Base-by-base conservation (phyloP, 2,888 invertebrate species). In the Caenorhabditis virilis region DNA sequence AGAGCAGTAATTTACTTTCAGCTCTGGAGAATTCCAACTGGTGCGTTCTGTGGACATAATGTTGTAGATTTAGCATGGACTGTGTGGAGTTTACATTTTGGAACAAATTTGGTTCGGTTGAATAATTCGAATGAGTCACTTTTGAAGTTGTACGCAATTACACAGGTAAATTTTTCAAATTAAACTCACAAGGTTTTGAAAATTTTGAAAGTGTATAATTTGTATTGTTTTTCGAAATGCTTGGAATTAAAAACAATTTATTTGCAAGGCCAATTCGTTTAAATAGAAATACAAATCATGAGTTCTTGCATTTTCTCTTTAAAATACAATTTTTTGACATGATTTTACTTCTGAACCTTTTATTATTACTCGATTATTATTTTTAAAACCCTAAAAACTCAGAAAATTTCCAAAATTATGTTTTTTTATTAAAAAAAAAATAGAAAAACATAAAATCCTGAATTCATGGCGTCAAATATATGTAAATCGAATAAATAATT, bases 11-110 rank as follows among this genome's bases (percentile, higher is more conserved):
- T 13, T 36, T 13, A 7, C 25, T 23, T 55, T 20, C 52, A 61
- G 48, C 20, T 79, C 23, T 81, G 81, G 81, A 68, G 78, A 9
- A 41, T 78, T 7, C 50, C 69, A 36, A 78, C 77, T 3, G 64
- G 68, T 42, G 65, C 72, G 9, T 77, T 82, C 35, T 69, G 78
- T 23, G 81, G 81, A 42, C 72, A 72, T 49, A 81, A 81, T 60
- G 20, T 78, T 15, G 22, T 78, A 26, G 67, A 80, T 9, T 54
- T 78, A 20, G 39, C 58, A 7, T 78, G 75, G 78, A 72, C 77
- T 16, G 43, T 73, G 6, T 65, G 65, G 65, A 58, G 65, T 53
- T 54, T 73, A 7, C 69, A 70, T 50, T 42, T 70, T 16, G 69
- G 68, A 23, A 62, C 66, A 13, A 67, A 70, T 26, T 50, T 73